These are phyloP conservation scores for Mormyrus iriodes DNA, from an alignment of 2,113 vertebrate genomes.

Conservation along the genomic window DNA sequence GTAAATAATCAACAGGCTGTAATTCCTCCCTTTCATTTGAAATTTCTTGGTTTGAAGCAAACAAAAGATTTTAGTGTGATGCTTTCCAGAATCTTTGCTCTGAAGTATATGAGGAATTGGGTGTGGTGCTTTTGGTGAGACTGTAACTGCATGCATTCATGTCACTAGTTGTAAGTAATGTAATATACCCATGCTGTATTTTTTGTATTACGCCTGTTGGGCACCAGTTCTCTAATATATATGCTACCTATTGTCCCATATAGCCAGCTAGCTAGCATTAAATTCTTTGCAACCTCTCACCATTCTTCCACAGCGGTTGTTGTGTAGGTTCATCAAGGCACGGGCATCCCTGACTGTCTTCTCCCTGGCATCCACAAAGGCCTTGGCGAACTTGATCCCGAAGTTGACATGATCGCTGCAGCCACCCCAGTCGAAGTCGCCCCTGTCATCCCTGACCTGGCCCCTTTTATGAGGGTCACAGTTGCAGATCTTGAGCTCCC, in stretches of 20 bases:
- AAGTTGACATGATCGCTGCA: conserved; percentile 98
- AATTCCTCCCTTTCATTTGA: not conserved
- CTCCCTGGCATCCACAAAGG: conserved; percentile 91
- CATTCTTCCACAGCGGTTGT: conserved; percentile 94
- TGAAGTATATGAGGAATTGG: not conserved
- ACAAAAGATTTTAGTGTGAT: not conserved
- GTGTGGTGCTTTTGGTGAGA: too few species aligned
- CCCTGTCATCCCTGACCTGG: conserved; percentile 70
- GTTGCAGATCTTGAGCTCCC: conserved; percentile 85
- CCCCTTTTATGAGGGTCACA: conserved; percentile 84
- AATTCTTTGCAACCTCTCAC: conserved; percentile 60
- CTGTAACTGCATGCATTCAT: too few species aligned
- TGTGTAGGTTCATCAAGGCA: conserved; percentile 94
- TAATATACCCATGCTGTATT: too few species aligned
- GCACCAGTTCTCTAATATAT: not conserved
- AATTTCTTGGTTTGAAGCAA: not conserved
- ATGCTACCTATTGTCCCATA: not conserved
- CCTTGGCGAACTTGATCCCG: conserved; percentile 87
- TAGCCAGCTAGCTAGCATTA: not conserved
- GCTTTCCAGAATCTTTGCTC: not conserved
- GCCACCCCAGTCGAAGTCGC: conserved; percentile 92
- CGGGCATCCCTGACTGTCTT: conserved; percentile 86
- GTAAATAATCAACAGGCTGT: not conserved
- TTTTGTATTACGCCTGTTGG: not conserved
- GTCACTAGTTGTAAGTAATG: too few species aligned